Conservation (phyloP, 2,113 vertebrate species). For the Boulengeromyrus knoepffleri region DNA sequence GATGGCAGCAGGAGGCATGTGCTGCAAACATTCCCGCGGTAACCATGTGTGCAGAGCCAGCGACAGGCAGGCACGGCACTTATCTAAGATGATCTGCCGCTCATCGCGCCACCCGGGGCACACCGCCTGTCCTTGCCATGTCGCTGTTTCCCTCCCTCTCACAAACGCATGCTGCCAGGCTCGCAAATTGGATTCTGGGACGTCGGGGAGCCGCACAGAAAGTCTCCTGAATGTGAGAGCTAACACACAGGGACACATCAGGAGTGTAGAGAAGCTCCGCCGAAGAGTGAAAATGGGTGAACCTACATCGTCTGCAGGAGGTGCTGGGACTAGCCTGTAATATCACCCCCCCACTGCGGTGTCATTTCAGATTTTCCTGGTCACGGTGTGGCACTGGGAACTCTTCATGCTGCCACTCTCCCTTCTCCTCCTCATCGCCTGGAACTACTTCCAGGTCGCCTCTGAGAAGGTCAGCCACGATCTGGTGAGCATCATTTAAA, state of each 20-base stretch:
- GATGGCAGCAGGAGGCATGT: not conserved
- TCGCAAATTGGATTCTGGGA: not conserved
- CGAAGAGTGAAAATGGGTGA: not conserved
- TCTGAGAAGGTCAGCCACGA: conserved; percentile 69
- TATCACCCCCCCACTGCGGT: conserved; percentile 13
- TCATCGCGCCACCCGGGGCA: not conserved
- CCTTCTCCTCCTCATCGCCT: conserved; percentile 73
- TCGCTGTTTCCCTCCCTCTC: not conserved
- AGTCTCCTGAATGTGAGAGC: not conserved
- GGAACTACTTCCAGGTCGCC: conserved; percentile 72
- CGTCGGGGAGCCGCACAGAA: not conserved
- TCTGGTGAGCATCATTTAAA: conserved; percentile 60
- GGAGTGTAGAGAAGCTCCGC: not conserved
- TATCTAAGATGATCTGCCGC: not conserved
- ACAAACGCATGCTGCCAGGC: not conserved
- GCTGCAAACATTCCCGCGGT: not conserved
- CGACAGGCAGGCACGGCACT: not conserved
- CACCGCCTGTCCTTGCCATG: not conserved
- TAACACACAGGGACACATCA: not conserved
- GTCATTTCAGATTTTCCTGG: conserved; percentile 71
- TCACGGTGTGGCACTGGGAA: conserved; percentile 84
- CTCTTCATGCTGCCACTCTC: conserved; percentile 89
- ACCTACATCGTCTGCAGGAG: not conserved
- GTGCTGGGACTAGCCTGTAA: not conserved
- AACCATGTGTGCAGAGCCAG: not conserved